A percentile compares a stretch with the other conserved stretches of the same genome.
These are phyloP conservation scores for Macrocentrus cingulum DNA, from an alignment of 1,140 invertebrate species.

Conservation along the genomic window DNA sequence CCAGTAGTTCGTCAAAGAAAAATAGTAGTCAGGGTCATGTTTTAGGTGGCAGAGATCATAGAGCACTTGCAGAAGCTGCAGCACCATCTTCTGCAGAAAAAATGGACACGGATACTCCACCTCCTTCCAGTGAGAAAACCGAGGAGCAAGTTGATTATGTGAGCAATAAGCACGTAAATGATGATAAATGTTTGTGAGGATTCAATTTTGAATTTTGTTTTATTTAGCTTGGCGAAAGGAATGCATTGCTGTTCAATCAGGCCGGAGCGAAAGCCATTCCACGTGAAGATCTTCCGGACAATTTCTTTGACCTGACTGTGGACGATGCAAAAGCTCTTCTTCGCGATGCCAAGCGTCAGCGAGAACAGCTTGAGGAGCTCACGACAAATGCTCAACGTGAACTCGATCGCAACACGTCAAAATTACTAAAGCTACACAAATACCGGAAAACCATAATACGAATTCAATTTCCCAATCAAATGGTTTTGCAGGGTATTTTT, in stretches of 20 bases:
- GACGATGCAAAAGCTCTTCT: conserved; percentile 74
- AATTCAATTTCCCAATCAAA: conserved; percentile 78
- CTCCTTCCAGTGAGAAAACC: conserved; percentile 6
- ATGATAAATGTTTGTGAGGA: too few relatives aligned
- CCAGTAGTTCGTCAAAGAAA: not conserved
- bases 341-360: conserved; percentile 67
- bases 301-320: conserved; percentile 81
- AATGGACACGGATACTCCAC: conserved; percentile 24
- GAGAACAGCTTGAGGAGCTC: conserved; percentile 66
- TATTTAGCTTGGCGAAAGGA: conserved; percentile 67
- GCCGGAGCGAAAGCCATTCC: conserved; percentile 60
- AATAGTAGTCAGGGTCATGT: not conserved
- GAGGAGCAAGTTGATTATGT: conserved; percentile 36
- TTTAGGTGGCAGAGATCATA: conserved; percentile 11
- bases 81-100: conserved; percentile 34
- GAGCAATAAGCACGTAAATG: conserved; percentile 22
- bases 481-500: conserved; percentile 80
- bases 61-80: not conserved
- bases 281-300: conserved; percentile 72
- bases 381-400: conserved; percentile 66
- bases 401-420: conserved; percentile 64
- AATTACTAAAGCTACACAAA: conserved; percentile 62
- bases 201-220: conserved; percentile 26
- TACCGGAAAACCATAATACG: conserved; percentile 76
- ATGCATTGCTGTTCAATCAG: conserved; percentile 70